Evolutionary conservation across 2,888 invertebrate species (phyloP), one percentile per base, ranked within the genome.

Genomic region (Iphiclides podalirius): DNA sequence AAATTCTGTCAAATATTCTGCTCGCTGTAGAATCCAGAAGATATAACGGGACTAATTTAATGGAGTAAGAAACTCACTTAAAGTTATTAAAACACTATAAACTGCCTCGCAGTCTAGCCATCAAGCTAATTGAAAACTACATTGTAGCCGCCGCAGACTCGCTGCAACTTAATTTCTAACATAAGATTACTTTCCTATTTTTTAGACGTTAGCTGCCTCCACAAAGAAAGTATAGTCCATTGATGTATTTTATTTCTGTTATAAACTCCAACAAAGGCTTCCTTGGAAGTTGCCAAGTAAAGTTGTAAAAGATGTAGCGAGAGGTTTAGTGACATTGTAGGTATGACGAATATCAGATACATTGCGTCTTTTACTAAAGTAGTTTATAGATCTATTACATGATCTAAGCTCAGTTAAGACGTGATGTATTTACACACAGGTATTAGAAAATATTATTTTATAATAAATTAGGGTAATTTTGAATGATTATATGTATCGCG

Each of bases 11-110:
- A n/a, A n/a, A n/a, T n/a, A n/a, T 46, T 16, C 47, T 20, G 47
- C 48, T 60, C 44, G 57, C 52, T 41, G 38, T 52, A 35, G 47
- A 34, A 48, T 47, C 39, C 53, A 52, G 52, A 53, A 59, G 57
- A 28, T 55, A 47, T 60, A 52, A 41, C 48, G 43, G 48, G 61
- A 66, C 61, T 59, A 60, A 60, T 58, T 61, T 70, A 70, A 70
- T 70, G 58, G 60, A 74, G 70, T 72, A 70, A 73, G 72, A 71
- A 68, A 72, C 71, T 45, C 77, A 81, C 77, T 84, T 75, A 72
- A 68, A 73, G 70, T 78, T 80, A 81, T 82, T 79, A 82, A 80
- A 81, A 75, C 70, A 74, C 75, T 76, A 79, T 75, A 79, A 72
- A 71, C 58, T 60, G 63, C 60, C 60, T 59, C 55, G 60, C 60